phyloP scores from a whole-genome alignment of 1,140 invertebrate species.

The Caenorhabditis elegans region WBcel235 BX284606.5:3233501-3234000 shows the following conservation, averaged over 20 bases:
- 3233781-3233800: constrained; percentile 31
- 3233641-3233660: constrained; percentile 36
- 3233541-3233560: too few relatives aligned
- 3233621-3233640: constrained; percentile 46
- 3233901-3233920: constrained; percentile 18
- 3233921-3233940: constrained; percentile 20
- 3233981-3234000: too few relatives aligned
- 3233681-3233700: neutral
- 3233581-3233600: too few relatives aligned
- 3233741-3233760: constrained; percentile 39
- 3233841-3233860: neutral
- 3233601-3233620: neutral
- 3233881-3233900: constrained; percentile 38
- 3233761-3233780: constrained; percentile 31
- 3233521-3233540: constrained; percentile 8
- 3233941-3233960: too few relatives aligned
- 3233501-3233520: constrained; percentile 1
- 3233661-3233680: constrained; percentile 42
- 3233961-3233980: too few relatives aligned
- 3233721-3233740: constrained; percentile 44
- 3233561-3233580: too few relatives aligned
- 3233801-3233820: constrained; percentile 38
- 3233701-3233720: constrained; percentile 13
- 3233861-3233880: constrained; percentile 43
- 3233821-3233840: too few relatives aligned